Base-by-base conservation (phyloP, 2,888 invertebrate genomes). In the Monoplex corrugatus region DNA sequence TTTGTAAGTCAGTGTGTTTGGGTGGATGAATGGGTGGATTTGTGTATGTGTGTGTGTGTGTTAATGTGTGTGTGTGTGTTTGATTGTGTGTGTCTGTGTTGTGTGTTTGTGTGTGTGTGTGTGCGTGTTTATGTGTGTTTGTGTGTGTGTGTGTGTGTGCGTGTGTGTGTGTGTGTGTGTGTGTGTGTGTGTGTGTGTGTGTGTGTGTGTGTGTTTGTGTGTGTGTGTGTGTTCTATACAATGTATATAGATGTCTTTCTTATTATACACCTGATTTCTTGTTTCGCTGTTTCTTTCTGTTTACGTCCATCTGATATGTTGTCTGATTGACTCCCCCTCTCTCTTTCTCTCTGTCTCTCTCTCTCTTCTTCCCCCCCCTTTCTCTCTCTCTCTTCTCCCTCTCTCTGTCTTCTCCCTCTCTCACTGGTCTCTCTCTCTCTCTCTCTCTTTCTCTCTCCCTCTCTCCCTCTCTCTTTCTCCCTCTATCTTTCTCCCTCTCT, bases 81-180 rank as follows among this genome's bases (percentile, higher is more conserved):
- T 72, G 5, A 5, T 72, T n/a, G 13, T 72, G n/a, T n/a, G n/a
- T 10, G 10, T 72, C 32, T n/a, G 6, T 63, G 16, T 68, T n/a
- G 28, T 84, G 83, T 13, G 38, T 44, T 1, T 8, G 68, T 35
- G 19, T 10, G 10, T 19, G 38, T 35, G 35, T 75, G 57, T 50
- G 63, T 84, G 50, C 16, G 35, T 75, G 57, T 50, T 35, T 84
- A n/a, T 44, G 45, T 84, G 50, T 84, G 84, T 57, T 8, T 84
- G 28, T 50, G 50, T 32, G 50, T 84, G 84, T 50, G 84, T 50
- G 84, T 32, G 84, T 50, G 0, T 50, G 44, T 84, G 84, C 50
- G 50, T 50, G n/a, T 84, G 28, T 32, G 50, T 28, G 44, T 84
- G 44, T 50, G 84, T 50, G n/a, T 84, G 13, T 28, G 23, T 44